Evolutionary conservation across 2,797 vertebrate species (phyloP).

Genomic region (Hippocampus kuda): DNA sequence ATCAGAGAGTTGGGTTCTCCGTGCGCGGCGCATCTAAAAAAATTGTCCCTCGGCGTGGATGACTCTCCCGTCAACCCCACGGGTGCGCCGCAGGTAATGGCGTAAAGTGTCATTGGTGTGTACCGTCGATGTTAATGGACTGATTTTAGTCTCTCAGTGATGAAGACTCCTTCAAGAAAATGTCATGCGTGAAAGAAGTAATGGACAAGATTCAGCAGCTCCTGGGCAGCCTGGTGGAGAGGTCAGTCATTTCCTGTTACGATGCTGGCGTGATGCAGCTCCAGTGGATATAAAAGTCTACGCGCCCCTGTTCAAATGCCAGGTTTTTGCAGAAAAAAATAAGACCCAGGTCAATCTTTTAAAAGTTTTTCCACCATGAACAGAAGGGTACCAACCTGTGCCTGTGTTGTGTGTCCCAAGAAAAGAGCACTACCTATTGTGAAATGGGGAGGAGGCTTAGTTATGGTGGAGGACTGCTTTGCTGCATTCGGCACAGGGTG

Average conservation of each 20-base stretch:
- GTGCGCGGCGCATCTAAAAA: slow-evolving; percentile 70
- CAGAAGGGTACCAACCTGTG: no score
- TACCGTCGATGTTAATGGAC: not conserved
- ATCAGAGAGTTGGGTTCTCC: slow-evolving; percentile 70
- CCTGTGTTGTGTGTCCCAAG: no score
- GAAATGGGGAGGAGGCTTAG: no score
- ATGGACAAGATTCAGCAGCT: slow-evolving; percentile 73
- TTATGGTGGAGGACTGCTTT: no score
- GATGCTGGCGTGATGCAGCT: no score
- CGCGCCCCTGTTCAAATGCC: no score
- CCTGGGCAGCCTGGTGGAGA: slow-evolving; percentile 69
- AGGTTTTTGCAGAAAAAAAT: no score
- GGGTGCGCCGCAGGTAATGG: slow-evolving; percentile 80
- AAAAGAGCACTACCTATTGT: no score
- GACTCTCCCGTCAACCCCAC: slow-evolving; percentile 70
- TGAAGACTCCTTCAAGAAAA: slow-evolving; percentile 88
- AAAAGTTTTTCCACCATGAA: no score
- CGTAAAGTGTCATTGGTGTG: not conserved
- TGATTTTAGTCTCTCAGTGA: slow-evolving; percentile 81
- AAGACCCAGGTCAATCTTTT: no score
- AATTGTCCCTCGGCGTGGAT: slow-evolving; percentile 74
- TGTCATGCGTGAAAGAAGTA: slow-evolving; percentile 71
- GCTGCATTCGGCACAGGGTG: no score
- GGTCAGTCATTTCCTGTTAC: slow-evolving; percentile 44
- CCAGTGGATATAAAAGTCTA: no score